Conservation (phyloP, 2,888 invertebrate genomes). For the Dendrolimus pini region DNA sequence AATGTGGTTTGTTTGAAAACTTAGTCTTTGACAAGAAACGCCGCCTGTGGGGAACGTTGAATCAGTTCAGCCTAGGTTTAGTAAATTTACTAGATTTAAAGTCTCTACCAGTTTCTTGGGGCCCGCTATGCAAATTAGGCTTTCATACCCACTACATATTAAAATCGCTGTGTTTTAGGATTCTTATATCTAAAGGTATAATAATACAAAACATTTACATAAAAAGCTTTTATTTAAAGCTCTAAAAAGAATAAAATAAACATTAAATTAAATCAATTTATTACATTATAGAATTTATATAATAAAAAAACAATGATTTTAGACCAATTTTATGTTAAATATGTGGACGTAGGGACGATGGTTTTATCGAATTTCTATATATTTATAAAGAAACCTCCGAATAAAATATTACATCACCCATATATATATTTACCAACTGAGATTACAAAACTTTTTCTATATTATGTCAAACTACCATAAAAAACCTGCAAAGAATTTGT, state of each 20-base stretch:
- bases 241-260: too few relatives aligned
- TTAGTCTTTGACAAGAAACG: constrained; percentile 39
- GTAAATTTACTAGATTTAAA: constrained; percentile 71
- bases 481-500: too few relatives aligned
- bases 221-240: too few relatives aligned
- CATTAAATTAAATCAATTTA: too few relatives aligned
- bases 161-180: constrained; percentile 15
- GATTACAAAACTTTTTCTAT: too few relatives aligned
- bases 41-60: constrained; percentile 51
- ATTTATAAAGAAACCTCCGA: too few relatives aligned
- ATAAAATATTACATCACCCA: too few relatives aligned
- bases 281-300: not conserved
- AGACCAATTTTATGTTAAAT: too few relatives aligned
- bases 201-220: not conserved
- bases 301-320: not conserved
- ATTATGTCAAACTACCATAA: too few relatives aligned
- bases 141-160: constrained; percentile 28
- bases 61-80: constrained; percentile 69
- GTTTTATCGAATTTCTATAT: too few relatives aligned
- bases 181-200: not conserved
- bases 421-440: too few relatives aligned
- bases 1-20: not conserved
- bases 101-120: constrained; percentile 59
- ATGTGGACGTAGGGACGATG: too few relatives aligned
- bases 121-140: constrained; percentile 62